Evolutionary conservation across 2,113 vertebrate genomes (phyloP).

Genomic region (Phalacrocorax brasilianus): DNA sequence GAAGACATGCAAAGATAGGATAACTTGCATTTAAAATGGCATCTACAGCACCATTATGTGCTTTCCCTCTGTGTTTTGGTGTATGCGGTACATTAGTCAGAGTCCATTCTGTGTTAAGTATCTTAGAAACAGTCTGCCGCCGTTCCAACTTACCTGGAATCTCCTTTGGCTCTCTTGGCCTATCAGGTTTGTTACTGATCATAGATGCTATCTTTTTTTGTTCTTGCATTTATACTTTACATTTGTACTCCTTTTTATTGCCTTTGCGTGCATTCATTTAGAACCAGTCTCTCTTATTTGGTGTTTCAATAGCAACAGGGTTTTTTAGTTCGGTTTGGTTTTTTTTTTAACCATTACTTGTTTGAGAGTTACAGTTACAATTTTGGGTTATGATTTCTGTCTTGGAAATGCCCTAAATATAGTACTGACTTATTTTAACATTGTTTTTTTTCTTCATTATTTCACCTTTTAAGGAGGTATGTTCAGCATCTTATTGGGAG

Average conservation of each 20-base stretch:
- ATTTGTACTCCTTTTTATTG: background rate
- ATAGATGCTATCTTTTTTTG: background rate
- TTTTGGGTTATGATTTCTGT: background rate
- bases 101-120: background rate
- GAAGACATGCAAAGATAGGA: background rate
- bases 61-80: background rate
- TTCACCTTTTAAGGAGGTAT: background rate
- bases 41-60: fast-evolving
- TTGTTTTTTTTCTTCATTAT: background rate
- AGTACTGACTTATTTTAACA: background rate
- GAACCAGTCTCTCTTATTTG: background rate
- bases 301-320: background rate
- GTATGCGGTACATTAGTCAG: background rate
- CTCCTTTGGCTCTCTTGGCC: background rate
- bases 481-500: background rate
- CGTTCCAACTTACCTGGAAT: background rate
- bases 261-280: background rate
- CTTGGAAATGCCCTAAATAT: background rate
- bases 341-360: background rate
- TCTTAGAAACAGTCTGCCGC: background rate
- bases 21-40: background rate
- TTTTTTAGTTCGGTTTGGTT: fast-evolving
- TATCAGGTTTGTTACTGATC: background rate
- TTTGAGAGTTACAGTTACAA: background rate
- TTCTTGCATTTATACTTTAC: background rate